Evolutionary conservation across 2,797 vertebrate genomes (phyloP), one percentile per base, ranked within the genome.

Genomic region (Sylvia borin): DNA sequence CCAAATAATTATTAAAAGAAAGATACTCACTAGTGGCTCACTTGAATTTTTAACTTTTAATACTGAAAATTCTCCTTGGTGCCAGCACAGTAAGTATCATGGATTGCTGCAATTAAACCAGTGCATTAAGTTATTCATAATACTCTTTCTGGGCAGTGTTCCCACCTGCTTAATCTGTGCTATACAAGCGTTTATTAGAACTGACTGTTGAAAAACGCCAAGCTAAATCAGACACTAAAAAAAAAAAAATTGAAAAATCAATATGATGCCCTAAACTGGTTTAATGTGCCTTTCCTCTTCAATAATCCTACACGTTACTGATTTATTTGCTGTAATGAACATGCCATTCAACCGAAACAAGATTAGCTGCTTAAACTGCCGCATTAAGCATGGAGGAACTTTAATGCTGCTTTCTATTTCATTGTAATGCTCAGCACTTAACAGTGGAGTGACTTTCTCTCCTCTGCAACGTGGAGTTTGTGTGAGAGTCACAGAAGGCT

Each of bases 111-210:
- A 97, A 97, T 97, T 96, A 97, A 97, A 92, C 93, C 55, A 90
- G 81, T 86, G 92, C 97, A 93, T 96, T 95, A 90, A 94, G 50
- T 97, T 96, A 92, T 96, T 95, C 94, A 75, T 96, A 97, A 97
- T 97, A 84, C 95, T 85, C 93, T 97, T 97, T 93, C 97, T 97
- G 95, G 96, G 95, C 94, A 97, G 89, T 91, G 90, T 97, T 97
- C 97, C 97, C 97, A 96, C 91, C 85, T 95, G 80, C 91, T 95
- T 98, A 98, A 98, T 98, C 98, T 96, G 94, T 83, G 95, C 95
- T 96, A 94, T 96, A 95, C 91, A 96, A 97, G 93, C 40, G 60
- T 98, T 97, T 95, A 97, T 98, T 96, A 96, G 94, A 97, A 96
- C 94, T 97, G 93, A 98, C 97, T 97, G 96, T 96, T 96, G 96